A percentile compares a stretch with the other conserved stretches of the same genome.
phyloP scores from a whole-genome alignment of 2,888 invertebrate genomes.

The Drosophila anomelani region DNA sequence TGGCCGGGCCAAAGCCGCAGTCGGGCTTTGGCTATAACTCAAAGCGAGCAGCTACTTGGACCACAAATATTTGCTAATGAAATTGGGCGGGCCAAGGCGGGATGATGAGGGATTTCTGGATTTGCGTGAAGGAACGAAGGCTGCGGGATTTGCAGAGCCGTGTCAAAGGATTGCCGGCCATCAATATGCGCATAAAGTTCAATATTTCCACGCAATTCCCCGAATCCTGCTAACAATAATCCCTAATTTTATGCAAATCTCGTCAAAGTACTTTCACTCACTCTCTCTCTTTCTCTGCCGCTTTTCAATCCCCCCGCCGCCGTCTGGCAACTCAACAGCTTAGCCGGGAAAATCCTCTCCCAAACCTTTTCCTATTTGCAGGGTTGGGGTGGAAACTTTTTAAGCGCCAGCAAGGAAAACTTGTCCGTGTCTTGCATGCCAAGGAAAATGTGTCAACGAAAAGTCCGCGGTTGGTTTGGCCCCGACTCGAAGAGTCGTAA shows the following conservation, averaged over 20 bases:
- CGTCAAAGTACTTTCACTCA: constrained; percentile 52
- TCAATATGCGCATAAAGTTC: constrained; percentile 79
- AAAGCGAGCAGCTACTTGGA: constrained; percentile 52
- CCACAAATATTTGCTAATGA: constrained; percentile 74
- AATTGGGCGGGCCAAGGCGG: constrained; percentile 52
- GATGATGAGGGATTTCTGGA: constrained; percentile 1
- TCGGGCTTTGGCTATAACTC: constrained; percentile 59
- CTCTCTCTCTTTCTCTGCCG: neutral
- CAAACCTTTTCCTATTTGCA: constrained; percentile 17
- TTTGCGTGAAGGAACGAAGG: neutral
- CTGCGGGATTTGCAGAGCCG: constrained; percentile 26
- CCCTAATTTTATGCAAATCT: constrained; percentile 78
- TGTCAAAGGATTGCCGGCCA: constrained; percentile 67
- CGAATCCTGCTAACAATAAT: constrained; percentile 75
- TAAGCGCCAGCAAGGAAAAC: constrained; percentile 73
- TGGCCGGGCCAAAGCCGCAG: constrained; percentile 53
- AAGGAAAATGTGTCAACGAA: constrained; percentile 69
- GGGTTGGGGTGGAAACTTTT: constrained; percentile 55
- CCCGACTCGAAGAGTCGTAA: constrained; percentile 45
- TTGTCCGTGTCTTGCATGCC: constrained; percentile 76
- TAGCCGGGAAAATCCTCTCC: constrained; percentile 63
- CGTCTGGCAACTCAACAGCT: constrained; percentile 51
- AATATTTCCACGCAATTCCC: constrained; percentile 73
- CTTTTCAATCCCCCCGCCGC: constrained; percentile 19
- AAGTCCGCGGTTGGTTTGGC: constrained; percentile 11